Base-by-base conservation (phyloP, 2,888 invertebrate species). In the Celastrina argiolus region DNA sequence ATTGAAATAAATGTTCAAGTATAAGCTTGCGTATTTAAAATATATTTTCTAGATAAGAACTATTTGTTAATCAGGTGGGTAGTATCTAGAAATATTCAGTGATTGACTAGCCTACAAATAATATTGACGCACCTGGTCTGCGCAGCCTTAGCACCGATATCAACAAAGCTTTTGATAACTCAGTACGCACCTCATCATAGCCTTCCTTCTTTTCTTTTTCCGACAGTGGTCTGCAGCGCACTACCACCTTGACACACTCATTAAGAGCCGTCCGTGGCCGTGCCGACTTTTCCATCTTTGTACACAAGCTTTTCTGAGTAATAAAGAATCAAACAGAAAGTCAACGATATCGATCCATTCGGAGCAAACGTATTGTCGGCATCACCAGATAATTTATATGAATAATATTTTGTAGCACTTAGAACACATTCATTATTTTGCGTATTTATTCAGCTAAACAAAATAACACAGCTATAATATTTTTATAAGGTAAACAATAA, bases 201-300 rank as follows among this genome's bases (percentile, higher is more conserved):
- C 96, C 96, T 77, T 95, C 94, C 42, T 92, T 87, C 42, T 92
- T 93, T 90, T 99, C 99, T 76, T 95, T 96, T 73, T 95, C 94
- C 76, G 96, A 97, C 91, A 99, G 94, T 45, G 99, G 99, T 66
- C 99, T 94, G 91, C 99, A 98, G 82, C 99, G 93, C 67, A 99
- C 99, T 73, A 99, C 96, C 72, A 99, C 99, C 91, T 98, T 98
- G 69, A 99, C 98, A 79, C 96, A 95, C 88, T 99, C 98, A 82
- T 95, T 95, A 70, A 92, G 89, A 73, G 92, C 89, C 71, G 91
- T 91, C 78, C 89, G 84, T 69, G 91, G 91, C 75, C 91, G 84
- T 70, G 85, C 85, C 63, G 89, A 85, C 83, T 88, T 91, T 81
- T 92, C 91, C 91, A 92, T 91, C 75, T 76, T 84, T 77, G 64